Evolutionary conservation across 2,888 invertebrate species (phyloP), one percentile per base, ranked within the genome.

Genomic region (Coremacera marginata): DNA sequence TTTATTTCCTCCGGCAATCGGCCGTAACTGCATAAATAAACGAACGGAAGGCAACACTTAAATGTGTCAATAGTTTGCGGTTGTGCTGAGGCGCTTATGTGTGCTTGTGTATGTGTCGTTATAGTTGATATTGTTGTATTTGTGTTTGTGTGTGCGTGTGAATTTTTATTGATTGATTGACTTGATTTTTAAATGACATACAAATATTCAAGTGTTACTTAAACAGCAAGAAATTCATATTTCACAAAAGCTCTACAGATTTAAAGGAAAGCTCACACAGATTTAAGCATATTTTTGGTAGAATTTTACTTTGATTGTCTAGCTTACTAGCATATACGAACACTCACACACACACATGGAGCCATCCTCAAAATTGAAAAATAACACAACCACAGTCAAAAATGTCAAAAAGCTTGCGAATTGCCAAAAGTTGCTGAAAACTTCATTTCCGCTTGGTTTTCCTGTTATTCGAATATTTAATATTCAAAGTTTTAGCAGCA

Each of bases 31-130:
- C 51, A 68, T 49, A 19, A 25, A 49, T 51, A 49, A 49, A 51
- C 31, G 49, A 68, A 34, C 68, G 68, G 68, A 68, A 68, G 68
- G 49, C 51, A 25, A 51, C 68, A 68, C 68, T 68, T 68, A 68
- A 73, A 73, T 73, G 37, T 73, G 73, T 73, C 73, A 73, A 73
- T 73, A 73, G 73, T 63, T 68, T 73, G 73, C 73, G 73, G 73
- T 63, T 27, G 44, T 73, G 63, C 63, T 73, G 73, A 73, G 31
- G 27, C 49, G 25, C 51, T 73, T 62, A 51, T 31, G 34, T 22
- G 11, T 25, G 51, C 16, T 27, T 11, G 51, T 16, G 8, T 65
- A 5, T 31, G 3, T n/a, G 34, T 37, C 7, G 27, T 8, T 37
- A 8, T 37, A 1, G 22, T 2, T 34, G 63, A 34, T 34, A 27